Conservation (phyloP, 2,888 invertebrate genomes). For the Drosophila niveifrons region DNA sequence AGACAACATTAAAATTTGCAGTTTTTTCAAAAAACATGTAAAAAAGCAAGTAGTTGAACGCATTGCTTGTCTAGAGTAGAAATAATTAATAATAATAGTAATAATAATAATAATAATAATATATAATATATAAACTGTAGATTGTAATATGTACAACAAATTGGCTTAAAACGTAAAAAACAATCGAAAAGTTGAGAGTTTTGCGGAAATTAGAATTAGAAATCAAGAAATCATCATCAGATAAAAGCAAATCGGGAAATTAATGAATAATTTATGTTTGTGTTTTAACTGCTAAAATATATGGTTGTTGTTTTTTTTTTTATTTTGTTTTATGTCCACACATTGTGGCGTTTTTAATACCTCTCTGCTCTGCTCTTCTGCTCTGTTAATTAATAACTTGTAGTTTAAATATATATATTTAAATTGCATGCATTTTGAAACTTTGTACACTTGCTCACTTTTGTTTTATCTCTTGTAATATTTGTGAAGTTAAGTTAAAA, state of each 20-base stretch:
- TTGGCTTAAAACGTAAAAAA: conserved; percentile 75
- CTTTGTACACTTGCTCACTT: conserved; percentile 76
- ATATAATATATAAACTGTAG: conserved; percentile 23
- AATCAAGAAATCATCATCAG: conserved; percentile 36
- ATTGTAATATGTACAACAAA: conserved; percentile 68
- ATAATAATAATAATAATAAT: neutral
- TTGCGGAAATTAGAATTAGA: conserved; percentile 26
- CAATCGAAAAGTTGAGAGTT: conserved; percentile 43
- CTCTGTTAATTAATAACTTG: conserved; percentile 75
- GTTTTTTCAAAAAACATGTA: conserved; percentile 80
- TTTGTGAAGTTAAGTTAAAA: conserved; percentile 60
- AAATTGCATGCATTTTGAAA: conserved; percentile 81
- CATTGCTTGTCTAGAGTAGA: conserved; percentile 56
- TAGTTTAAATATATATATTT: conserved; percentile 74
- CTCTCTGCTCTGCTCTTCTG: conserved; percentile 37
- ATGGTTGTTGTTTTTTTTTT: conserved; percentile 16
- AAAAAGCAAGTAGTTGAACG: conserved; percentile 75
- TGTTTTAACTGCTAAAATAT: conserved; percentile 54
- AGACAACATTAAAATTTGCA: conserved; percentile 59
- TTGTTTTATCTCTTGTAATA: conserved; percentile 20
- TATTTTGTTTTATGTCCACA: conserved; percentile 2
- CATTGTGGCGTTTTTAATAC: conserved; percentile 42
- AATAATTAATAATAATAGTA: conserved; percentile 39
- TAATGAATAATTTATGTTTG: conserved; percentile 35
- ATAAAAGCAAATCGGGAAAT: conserved; percentile 35